Conservation (phyloP, 2,888 invertebrate species). For the Drosophila kuntzei region DNA sequence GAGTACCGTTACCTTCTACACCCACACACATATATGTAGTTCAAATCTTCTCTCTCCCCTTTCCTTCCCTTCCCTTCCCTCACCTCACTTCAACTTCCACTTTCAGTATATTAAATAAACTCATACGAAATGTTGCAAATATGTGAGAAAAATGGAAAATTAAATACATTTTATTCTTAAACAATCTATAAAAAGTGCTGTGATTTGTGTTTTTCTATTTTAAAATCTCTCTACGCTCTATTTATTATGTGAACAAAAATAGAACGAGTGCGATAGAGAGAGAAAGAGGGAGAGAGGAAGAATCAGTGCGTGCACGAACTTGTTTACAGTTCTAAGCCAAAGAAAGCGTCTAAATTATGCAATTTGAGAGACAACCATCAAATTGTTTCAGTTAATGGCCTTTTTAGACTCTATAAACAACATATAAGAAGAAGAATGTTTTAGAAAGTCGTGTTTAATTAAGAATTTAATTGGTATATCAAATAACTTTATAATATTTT, state of each 20-base stretch:
- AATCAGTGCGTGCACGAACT: slow-evolving; percentile 57
- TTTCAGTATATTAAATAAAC: slow-evolving; percentile 62
- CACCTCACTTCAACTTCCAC: slow-evolving; percentile 37
- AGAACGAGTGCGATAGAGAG: neutral
- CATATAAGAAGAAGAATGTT: neutral
- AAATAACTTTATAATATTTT: neutral
- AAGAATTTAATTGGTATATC: neutral
- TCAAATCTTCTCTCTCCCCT: neutral
- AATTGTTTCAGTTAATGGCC: slow-evolving; percentile 9
- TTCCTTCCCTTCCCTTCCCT: too few relatives aligned
- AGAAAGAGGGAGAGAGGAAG: neutral
- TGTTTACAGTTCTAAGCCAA: slow-evolving; percentile 66
- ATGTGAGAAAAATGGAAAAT: slow-evolving; percentile 34
- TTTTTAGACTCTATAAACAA: neutral
- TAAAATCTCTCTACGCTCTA: slow-evolving; percentile 33
- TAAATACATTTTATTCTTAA: slow-evolving; percentile 22
- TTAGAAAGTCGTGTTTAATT: neutral
- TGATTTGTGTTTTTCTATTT: slow-evolving; percentile 19
- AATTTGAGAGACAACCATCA: slow-evolving; percentile 45
- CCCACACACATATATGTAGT: neutral
- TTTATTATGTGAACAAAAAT: slow-evolving; percentile 44
- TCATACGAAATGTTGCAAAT: slow-evolving; percentile 45
- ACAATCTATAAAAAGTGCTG: slow-evolving; percentile 34
- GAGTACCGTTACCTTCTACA: slow-evolving; percentile 33
- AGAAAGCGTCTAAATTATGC: slow-evolving; percentile 61